Percentiles rank a stretch among this genome's conserved stretches.
Conservation (phyloP, 2,113 vertebrate genomes). For the Manacus vitellinus region DNA sequence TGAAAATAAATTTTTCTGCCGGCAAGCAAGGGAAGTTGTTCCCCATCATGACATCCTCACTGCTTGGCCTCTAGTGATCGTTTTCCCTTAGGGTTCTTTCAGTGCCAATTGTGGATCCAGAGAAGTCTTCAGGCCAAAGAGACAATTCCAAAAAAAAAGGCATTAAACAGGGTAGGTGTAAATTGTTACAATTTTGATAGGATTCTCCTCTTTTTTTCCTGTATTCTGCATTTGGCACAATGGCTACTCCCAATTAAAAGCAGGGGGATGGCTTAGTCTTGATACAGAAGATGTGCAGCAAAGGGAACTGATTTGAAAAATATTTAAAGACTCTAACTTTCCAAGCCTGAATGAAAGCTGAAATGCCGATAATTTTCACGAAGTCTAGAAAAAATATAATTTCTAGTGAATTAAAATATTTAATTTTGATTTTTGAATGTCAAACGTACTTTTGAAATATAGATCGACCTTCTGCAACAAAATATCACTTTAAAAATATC, state of each 20-base stretch:
- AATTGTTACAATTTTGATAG: not conserved
- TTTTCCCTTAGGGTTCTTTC: not conserved
- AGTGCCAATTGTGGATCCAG: not conserved
- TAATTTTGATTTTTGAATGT: not conserved
- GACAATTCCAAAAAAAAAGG: not conserved
- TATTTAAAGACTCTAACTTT: not conserved
- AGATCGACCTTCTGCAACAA: not conserved
- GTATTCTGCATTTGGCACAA: not conserved
- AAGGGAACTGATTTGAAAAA: not conserved
- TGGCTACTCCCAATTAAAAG: not conserved
- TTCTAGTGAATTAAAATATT: not conserved
- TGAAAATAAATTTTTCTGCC: not conserved
- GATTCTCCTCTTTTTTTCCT: not conserved
- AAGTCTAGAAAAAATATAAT: not conserved
- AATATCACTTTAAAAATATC: not conserved
- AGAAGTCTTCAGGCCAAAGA: not conserved
- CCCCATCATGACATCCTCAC: not conserved
- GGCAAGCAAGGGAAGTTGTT: not conserved
- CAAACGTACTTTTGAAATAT: not conserved
- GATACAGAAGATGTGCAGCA: not conserved
- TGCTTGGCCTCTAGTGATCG: not conserved
- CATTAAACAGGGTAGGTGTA: not conserved
- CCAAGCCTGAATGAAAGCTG: not conserved
- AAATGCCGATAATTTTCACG: not conserved
- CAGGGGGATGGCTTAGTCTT: not conserved